Evolutionary conservation across 2,797 vertebrate species (phyloP).

Genomic region (Pipistrellus nathusii): DNA sequence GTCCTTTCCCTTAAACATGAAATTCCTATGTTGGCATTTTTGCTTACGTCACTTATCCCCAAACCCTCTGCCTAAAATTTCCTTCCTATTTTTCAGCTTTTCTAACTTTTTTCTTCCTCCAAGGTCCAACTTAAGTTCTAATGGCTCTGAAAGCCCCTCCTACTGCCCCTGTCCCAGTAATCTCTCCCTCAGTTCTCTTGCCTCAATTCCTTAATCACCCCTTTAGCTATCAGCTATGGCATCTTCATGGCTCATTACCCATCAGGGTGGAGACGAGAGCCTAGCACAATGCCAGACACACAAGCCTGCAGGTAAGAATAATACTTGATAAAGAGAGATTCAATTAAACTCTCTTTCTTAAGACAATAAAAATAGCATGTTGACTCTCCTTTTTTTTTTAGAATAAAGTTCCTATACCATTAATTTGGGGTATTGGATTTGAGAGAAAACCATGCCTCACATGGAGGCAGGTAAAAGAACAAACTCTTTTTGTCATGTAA

Average conservation of each 20-base stretch:
- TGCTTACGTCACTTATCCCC: not conserved
- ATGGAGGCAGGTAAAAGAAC: not conserved
- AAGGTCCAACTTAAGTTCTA: not conserved
- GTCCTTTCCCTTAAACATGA: not conserved
- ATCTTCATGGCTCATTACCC: not conserved
- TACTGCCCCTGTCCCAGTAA: not conserved
- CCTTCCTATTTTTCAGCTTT: not conserved
- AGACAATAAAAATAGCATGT: not conserved
- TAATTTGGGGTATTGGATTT: not conserved
- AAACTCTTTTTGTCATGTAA: not conserved
- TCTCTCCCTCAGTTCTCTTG: not conserved
- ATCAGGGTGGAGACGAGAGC: not conserved
- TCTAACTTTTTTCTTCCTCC: slow-evolving; percentile 26
- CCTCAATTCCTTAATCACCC: not conserved
- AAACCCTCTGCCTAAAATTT: not conserved
- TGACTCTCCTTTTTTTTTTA: not conserved
- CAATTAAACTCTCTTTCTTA: not conserved
- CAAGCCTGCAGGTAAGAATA: not conserved
- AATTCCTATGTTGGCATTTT: not conserved
- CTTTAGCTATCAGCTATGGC: not conserved
- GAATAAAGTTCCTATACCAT: not conserved
- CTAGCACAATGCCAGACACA: not conserved
- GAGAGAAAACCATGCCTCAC: not conserved
- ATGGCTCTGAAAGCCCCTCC: not conserved
- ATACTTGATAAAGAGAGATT: not conserved